A percentile compares a stretch with the other conserved stretches of the same genome.
These are phyloP conservation scores for Acromyrmex charruanus DNA, from an alignment of 1,140 invertebrate genomes.

Conservation along the genomic window DNA sequence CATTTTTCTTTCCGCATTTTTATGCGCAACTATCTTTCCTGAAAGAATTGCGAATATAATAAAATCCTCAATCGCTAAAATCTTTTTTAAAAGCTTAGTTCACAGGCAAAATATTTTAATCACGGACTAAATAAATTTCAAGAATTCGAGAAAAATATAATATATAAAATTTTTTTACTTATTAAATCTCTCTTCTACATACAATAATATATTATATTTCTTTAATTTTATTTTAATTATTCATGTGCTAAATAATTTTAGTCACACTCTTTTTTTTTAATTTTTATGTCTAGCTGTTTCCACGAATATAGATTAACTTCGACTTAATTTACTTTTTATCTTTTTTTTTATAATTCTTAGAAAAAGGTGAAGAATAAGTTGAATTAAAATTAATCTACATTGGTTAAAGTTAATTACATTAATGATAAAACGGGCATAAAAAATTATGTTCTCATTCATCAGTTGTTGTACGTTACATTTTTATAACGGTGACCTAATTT, in stretches of 20 bases:
- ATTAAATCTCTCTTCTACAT: background rate
- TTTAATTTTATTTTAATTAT: background rate
- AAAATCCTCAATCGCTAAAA: background rate
- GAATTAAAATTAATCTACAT: too few species aligned
- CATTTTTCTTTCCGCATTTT: conserved; percentile 45
- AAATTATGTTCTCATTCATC: background rate
- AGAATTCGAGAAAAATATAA: background rate
- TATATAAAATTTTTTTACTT: background rate
- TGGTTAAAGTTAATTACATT: too few species aligned
- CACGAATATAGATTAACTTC: too few species aligned
- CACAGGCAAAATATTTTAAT: conserved; percentile 3
- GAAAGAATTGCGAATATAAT: background rate
- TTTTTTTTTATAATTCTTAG: too few species aligned
- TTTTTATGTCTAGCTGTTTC: background rate
- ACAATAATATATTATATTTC: background rate
- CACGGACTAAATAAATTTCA: background rate
- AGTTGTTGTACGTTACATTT: background rate
- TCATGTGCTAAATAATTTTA: background rate
- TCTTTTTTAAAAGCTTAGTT: background rate
- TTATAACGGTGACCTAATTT: conserved; percentile 49
- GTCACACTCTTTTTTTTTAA: background rate
- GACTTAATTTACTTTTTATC: too few species aligned
- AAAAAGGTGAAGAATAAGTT: too few species aligned
- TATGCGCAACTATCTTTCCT: background rate
- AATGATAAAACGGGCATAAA: background rate